Evolutionary conservation across 2,888 invertebrate genomes (phyloP).

Genomic region (Cyclophora punctaria): DNA sequence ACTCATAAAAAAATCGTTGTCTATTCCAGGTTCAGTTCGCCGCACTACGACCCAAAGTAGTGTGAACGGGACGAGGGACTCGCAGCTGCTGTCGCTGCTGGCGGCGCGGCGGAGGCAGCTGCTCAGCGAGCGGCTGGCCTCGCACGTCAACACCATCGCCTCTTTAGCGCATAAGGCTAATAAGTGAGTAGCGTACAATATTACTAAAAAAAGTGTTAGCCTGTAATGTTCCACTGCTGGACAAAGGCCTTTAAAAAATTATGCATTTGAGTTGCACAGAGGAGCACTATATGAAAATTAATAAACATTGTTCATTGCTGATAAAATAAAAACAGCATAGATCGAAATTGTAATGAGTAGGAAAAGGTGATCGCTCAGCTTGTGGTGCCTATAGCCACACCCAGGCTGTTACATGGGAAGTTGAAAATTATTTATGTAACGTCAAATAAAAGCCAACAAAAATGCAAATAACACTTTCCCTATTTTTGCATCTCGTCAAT

Average conservation of each 20-base stretch:
- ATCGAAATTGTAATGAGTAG: too few species aligned
- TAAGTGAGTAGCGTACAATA: conserved; percentile 40
- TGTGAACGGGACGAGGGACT: conserved; percentile 67
- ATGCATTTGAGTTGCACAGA: neutral
- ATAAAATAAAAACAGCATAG: too few species aligned
- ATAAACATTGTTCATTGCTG: neutral
- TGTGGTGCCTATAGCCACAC: too few species aligned
- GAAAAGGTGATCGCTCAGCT: too few species aligned
- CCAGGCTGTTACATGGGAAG: too few species aligned
- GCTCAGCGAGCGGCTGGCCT: conserved; percentile 69
- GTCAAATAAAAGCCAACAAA: too few species aligned
- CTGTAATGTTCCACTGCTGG: too few species aligned
- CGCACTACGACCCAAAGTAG: conserved; percentile 52
- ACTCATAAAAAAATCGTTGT: conserved; percentile 1
- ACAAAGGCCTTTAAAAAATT: neutral
- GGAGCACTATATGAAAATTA: neutral
- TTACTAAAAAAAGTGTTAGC: neutral
- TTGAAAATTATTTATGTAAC: too few species aligned
- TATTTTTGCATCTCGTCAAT: too few species aligned
- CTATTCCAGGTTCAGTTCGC: conserved; percentile 49
- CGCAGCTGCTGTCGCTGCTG: conserved; percentile 74
- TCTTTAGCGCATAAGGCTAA: conserved; percentile 60
- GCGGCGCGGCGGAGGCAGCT: conserved; percentile 77
- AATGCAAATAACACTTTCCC: too few species aligned
- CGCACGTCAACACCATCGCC: conserved; percentile 62